Evolutionary conservation across 2,888 invertebrate species (phyloP), one percentile per base, ranked within the genome.

Genomic region (Asteroscopus sphinx): DNA sequence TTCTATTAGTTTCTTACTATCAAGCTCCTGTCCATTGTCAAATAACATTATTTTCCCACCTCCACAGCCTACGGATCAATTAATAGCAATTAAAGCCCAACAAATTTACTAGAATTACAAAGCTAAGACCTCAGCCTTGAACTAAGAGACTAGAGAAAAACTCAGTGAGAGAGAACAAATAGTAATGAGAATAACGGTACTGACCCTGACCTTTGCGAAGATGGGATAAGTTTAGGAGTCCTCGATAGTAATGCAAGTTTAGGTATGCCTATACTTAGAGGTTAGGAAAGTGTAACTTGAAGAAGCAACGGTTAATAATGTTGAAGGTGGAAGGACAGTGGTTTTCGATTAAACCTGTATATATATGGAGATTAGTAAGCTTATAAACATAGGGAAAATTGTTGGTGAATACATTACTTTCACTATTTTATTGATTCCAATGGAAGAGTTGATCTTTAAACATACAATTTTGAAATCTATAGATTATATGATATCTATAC

Each of bases 21-120:
- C 25, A 25, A 3, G 25, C 1, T 11, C 3, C 30, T 30, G 9
- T 30, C n/a, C n/a, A 11, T 9, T 11, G 30, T 30, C 30, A 30
- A 9, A n/a, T 53, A 32, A 6, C n/a, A n/a, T n/a, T n/a, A 16
- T 21, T 32, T n/a, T 11, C 13, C 12, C 7, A 12, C 9, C 2
- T 16, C 17, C 15, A 35, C 16, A 35, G 7, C 32, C 35, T 13
- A 33, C 8, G 16, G 7, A 16, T 30, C 9, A 11, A 59, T 49
- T 40, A 36, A 33, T 13, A 36, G 13, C 17, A 68, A 60, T 60
- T 68, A 48, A 45, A 40, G 15, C 36, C 30, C 3, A 32, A 25
- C 25, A 28, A 58, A 49, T 32, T 25, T 37, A 48, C 16, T 12
- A 15, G 28, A 39, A 33, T 41, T 39, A 57, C 16, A 12, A 55